Conservation (phyloP, 2,113 vertebrate species). For the Anseranas semipalmata region DNA sequence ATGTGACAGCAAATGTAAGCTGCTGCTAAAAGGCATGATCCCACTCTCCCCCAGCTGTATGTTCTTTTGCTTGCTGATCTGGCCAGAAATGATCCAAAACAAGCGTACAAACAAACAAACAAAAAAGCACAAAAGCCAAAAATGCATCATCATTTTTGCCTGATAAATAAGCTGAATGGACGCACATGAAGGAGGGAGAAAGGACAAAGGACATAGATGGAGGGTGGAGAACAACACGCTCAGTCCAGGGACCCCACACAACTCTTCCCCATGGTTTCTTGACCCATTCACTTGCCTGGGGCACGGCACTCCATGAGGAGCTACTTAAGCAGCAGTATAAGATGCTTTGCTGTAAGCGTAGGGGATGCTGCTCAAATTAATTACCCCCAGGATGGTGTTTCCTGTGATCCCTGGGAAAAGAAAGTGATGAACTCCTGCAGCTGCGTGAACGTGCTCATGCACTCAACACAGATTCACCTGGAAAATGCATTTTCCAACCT, state of each 20-base stretch:
- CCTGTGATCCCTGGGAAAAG: neutral
- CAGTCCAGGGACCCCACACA: neutral
- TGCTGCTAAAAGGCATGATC: neutral
- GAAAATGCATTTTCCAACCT: neutral
- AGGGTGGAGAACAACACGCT: neutral
- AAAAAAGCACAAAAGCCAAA: neutral
- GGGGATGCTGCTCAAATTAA: neutral
- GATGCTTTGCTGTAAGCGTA: neutral
- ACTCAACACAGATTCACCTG: too few species aligned
- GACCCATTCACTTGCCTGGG: neutral
- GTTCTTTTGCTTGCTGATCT: neutral
- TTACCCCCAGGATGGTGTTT: rapidly evolving
- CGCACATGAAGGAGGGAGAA: neutral
- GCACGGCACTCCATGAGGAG: neutral
- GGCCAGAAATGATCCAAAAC: rapidly evolving
- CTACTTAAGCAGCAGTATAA: neutral
- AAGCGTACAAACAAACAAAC: rapidly evolving
- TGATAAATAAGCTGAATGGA: neutral
- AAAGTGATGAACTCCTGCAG: neutral
- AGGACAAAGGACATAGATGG: neutral
- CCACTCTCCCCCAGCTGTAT: neutral
- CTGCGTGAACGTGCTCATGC: neutral
- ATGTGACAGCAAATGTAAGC: neutral
- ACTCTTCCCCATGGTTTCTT: neutral
- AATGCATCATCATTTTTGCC: neutral